These are phyloP conservation scores for Strongylocentrotus purpuratus DNA, from an alignment of 35 echinoderm and acorn worm genomes.

Conservation along the genomic window DNA sequence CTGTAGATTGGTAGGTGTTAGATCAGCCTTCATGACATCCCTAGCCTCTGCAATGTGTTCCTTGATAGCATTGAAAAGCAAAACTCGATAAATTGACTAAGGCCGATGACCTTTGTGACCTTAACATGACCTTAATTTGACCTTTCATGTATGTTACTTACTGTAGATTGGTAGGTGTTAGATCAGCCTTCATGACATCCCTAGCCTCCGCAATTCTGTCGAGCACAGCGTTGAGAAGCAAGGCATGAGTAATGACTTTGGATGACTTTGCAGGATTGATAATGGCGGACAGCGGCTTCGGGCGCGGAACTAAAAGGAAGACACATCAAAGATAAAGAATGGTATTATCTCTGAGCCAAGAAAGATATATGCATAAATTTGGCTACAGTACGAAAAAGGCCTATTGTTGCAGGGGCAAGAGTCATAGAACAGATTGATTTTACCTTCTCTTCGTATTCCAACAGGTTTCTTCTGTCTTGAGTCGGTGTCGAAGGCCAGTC, in stretches of 20 bases:
- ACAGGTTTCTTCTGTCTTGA: conserved; percentile 39
- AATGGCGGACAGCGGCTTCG: conserved; percentile 85
- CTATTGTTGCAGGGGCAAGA: too few relatives aligned
- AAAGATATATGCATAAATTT: too few relatives aligned
- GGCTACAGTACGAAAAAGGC: too few relatives aligned
- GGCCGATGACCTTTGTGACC: background rate
- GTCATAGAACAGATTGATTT: background rate
- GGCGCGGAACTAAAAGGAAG: conserved; percentile 70
- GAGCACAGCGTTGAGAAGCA: conserved; percentile 83
- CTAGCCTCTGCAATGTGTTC: conserved; percentile 94
- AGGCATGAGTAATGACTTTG: conserved; percentile 79
- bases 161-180: conserved; percentile 66
- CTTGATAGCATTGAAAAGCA: conserved; percentile 80
- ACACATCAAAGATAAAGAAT: background rate
- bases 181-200: conserved; percentile 60
- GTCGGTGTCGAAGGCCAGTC: conserved; percentile 84
- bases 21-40: conserved; percentile 60
- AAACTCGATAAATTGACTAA: conserved; percentile 61
- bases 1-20: conserved; percentile 69
- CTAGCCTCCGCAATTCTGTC: conserved; percentile 93
- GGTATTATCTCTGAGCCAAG: background rate
- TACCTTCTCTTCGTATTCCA: conserved; percentile 84
- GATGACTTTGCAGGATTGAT: conserved; percentile 90
- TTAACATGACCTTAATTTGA: background rate
- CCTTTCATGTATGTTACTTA: conserved; percentile 7